Base-by-base conservation (phyloP, 2,797 vertebrate species). In the Brachyrhaphis roseni region DNA sequence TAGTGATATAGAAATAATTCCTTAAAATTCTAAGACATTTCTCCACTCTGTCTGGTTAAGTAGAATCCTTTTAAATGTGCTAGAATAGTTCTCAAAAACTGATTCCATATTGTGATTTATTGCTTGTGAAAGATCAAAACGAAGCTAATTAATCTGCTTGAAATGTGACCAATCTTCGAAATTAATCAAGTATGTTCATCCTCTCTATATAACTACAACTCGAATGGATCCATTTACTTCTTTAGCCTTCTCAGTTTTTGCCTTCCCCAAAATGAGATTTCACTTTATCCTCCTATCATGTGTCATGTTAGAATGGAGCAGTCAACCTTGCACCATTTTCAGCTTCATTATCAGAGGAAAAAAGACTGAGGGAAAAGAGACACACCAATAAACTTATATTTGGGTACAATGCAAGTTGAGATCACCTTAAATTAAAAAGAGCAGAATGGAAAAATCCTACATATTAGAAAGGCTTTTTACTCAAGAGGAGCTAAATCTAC, bases 341-440 rank as follows among this genome's bases (percentile, higher is more conserved):
- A 81, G 83, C 76, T 89, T 92, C 79, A 87, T 86, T 83, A 87
- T 82, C 36, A 70, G 72, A 86, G 57, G 82, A 80, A 87, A 77
- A 89, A 78, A 90, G 82, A 83, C 68, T 85, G 75, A 76, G 82
- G 43, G 81, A 90, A 90, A 90, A 64, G 86, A 92, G 82, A 81
- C 68, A 85, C 81, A 83, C 51, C 84, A 88, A 91, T 91, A 93
- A 88, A 83, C 72, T 72, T 76, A 45, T 71, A 84, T 91, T 94
- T 84, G 90, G 91, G 91, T 89, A 90, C 3, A 87, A 79, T 87
- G 80, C 82, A 83, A 90, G 76, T 89, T 85, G 78, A 88, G 87
- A 90, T 89, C 85, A 84, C 88, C 77, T 84, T 76, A 93, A 91
- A 92, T 94, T 92, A 93, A 93, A 79, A 84, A 45, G 78, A 70